Percentiles rank a stretch among this genome's conserved stretches.
Evolutionary conservation across 2,113 vertebrate genomes (phyloP).

Genomic region (Atractosteus spatula): DNA sequence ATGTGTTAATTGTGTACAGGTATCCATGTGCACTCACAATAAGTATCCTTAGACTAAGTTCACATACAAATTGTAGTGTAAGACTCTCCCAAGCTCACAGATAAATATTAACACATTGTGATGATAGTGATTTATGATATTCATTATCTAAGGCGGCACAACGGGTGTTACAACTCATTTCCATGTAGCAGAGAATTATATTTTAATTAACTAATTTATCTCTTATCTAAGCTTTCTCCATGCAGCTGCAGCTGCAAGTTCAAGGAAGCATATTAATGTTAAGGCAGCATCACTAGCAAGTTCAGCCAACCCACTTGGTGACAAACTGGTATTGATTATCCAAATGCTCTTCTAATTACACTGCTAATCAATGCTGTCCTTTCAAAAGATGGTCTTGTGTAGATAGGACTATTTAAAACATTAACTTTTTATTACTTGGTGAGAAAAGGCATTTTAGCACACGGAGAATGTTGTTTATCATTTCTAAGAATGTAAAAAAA

Average conservation of each 20-base stretch:
- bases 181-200: conserved; percentile 49
- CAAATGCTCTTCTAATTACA: background rate
- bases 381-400: too few relatives aligned
- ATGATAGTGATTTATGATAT: conserved; percentile 64
- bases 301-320: background rate
- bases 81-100: background rate
- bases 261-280: background rate
- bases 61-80: background rate
- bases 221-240: conserved; percentile 56
- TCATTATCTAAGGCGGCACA: conserved; percentile 59
- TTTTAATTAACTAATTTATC: conserved; percentile 74
- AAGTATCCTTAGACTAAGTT: too few relatives aligned
- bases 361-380: background rate
- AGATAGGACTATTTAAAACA: background rate
- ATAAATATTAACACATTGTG: background rate
- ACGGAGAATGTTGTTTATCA: too few relatives aligned
- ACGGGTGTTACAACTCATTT: conserved; percentile 49
- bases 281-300: background rate
- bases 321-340: background rate
- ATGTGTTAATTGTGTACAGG: too few relatives aligned
- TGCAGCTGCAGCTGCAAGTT: background rate
- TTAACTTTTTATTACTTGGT: too few relatives aligned
- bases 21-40: background rate
- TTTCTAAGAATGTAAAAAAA: too few relatives aligned
- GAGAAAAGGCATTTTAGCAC: too few relatives aligned